Conservation (phyloP, 2,113 vertebrate genomes). For the Boleophthalmus pectinirostris region DNA sequence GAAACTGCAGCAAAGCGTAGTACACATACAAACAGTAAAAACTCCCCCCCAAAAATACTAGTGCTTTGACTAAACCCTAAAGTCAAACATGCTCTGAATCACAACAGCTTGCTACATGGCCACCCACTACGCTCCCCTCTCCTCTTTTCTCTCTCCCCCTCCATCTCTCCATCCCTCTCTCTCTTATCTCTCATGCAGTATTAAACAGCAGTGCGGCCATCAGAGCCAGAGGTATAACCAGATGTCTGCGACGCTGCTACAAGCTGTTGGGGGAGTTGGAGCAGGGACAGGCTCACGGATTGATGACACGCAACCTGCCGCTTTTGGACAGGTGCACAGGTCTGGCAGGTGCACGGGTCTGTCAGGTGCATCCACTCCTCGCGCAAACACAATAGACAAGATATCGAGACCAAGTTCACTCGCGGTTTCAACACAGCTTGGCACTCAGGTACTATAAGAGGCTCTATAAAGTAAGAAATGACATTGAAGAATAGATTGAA, state of each 20-base stretch:
- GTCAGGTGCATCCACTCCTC: neutral
- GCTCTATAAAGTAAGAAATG: neutral
- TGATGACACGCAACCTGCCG: slow-evolving; percentile 27
- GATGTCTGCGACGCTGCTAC: slow-evolving; percentile 55
- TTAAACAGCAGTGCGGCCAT: slow-evolving; percentile 54
- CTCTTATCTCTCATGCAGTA: slow-evolving; percentile 42
- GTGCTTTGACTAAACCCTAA: neutral
- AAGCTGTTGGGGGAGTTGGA: slow-evolving; percentile 59
- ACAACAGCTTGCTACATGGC: slow-evolving; percentile 3
- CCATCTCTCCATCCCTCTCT: too few species aligned
- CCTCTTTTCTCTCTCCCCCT: too few species aligned
- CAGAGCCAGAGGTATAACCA: slow-evolving; percentile 48
- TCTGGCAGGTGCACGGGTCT: neutral
- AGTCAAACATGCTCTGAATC: slow-evolving; percentile 1
- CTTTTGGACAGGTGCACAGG: slow-evolving; percentile 3
- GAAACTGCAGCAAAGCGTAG: neutral
- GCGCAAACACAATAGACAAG: slow-evolving; percentile 2
- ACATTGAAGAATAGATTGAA: neutral
- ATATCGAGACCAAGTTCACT: neutral
- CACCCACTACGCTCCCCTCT: slow-evolving; percentile 9
- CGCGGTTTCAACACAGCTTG: neutral
- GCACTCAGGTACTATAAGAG: neutral
- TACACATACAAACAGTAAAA: neutral
- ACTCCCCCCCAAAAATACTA: neutral
- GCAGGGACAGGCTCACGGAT: slow-evolving; percentile 11